Evolutionary conservation across 2,888 invertebrate genomes (phyloP).

Genomic region (Diogma glabrata): DNA sequence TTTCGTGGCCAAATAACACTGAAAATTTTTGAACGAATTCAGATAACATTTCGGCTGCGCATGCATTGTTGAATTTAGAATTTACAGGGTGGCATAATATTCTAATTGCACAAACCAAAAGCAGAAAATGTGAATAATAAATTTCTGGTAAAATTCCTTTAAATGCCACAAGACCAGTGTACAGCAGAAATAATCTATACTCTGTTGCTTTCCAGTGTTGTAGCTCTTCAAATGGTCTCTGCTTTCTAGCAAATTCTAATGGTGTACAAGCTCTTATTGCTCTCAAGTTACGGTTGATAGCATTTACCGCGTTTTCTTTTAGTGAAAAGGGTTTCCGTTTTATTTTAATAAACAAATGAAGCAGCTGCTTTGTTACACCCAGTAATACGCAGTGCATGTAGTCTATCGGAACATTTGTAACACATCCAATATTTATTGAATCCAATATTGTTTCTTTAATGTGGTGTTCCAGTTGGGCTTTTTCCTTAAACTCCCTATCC

Average conservation of each 20-base stretch:
- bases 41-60: background rate
- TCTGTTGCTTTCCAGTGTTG: no score
- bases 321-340: background rate
- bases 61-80: background rate
- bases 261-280: background rate
- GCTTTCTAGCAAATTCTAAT: background rate
- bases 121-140: no score
- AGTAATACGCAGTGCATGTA: conserved; percentile 9
- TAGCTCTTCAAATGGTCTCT: background rate
- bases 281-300: background rate
- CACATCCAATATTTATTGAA: background rate
- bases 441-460: background rate
- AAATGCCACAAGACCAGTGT: no score
- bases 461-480: background rate
- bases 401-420: conserved; percentile 5
- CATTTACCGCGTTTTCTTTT: background rate
- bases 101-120: background rate
- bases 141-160: no score
- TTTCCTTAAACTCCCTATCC: background rate
- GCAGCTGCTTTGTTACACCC: background rate
- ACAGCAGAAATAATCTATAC: no score
- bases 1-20: background rate
- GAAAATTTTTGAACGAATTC: background rate
- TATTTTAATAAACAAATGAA: background rate
- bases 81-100: background rate